A percentile compares a stretch with the other conserved stretches of the same genome.
These are phyloP conservation scores for Sebastes aleutianus DNA, from an alignment of 2,797 vertebrate species.

Conservation along the genomic window DNA sequence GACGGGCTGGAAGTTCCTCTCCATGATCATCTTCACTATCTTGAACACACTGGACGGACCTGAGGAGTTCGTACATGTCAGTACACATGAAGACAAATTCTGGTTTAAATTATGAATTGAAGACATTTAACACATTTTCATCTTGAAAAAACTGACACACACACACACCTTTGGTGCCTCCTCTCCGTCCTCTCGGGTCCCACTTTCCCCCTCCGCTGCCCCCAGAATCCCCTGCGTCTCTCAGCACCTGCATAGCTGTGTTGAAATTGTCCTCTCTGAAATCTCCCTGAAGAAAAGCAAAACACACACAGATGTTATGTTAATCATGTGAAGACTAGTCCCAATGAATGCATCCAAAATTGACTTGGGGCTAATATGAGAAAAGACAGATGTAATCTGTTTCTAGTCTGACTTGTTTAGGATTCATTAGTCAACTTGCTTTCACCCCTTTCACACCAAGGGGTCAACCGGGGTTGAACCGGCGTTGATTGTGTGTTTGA, in stretches of 20 bases:
- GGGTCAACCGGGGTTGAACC: no score
- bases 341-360: background rate
- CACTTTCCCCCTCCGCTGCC: slow-evolving; percentile 82
- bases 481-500: no score
- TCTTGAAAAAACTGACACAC: slow-evolving; percentile 63
- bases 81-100: background rate
- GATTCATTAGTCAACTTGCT: background rate
- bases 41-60: slow-evolving; percentile 98
- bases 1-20: slow-evolving; percentile 98
- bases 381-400: background rate
- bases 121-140: background rate
- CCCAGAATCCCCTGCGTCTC: slow-evolving; percentile 90
- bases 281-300: slow-evolving; percentile 85
- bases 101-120: background rate
- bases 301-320: background rate
- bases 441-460: background rate
- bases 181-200: slow-evolving; percentile 93
- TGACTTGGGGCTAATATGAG: background rate
- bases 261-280: slow-evolving; percentile 99
- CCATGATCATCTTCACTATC: slow-evolving; percentile 99
- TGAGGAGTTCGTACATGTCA: slow-evolving; percentile 39
- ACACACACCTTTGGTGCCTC: slow-evolving; percentile 92
- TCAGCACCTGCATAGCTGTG: slow-evolving; percentile 98
- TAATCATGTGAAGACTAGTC: background rate
- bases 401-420: background rate